Evolutionary conservation across 53 echinoderm and acorn worm species (phyloP), one percentile per base, ranked within the genome.

Genomic region (Hippasteria phrygiana): DNA sequence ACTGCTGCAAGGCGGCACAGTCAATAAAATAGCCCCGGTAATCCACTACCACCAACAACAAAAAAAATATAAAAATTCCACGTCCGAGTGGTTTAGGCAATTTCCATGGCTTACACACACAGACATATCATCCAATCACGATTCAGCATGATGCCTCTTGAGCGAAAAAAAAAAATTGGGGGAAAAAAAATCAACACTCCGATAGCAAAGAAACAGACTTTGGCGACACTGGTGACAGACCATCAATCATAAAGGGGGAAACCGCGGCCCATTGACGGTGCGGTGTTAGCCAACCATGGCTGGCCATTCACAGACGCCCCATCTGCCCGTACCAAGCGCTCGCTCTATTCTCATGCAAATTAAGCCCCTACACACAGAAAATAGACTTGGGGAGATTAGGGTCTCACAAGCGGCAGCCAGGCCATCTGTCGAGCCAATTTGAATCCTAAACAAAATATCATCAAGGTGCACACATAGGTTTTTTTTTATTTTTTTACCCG

Each of bases 271-370:
- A 85, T 85, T 85, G 70, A 85, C 31, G 70, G 69, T 53, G 20
- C 53, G 39, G 70, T 85, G 85, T 85, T 70, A 85, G 85, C 85
- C 85, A 85, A 85, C 48, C 85, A 85, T 71, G 51, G 69, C 85
- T 51, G 71, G 53, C 85, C 85, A 50, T 85, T 71, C 85, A 85
- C 22, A 22, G 70, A 22, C 26, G 69, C 70, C 69, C 85, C 85
- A 85, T 85, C 85, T 85, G 85, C 85, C 85, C 4, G 59, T 35
- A 71, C 69, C 85, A 69, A 51, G 85, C 85, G 71, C 70, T 31
- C 38, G 41, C 64, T 27, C 85, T 51, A 85, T 85, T 85, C 85
- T 85, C 85, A 85, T 85, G 85, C 85, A 85, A 85, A 85, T 85
- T 69, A 71, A 85, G 85, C 71, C 85, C 48, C 70, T 51, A 71